Evolutionary conservation across 1,140 invertebrate genomes (phyloP), one percentile per base, ranked within the genome.

Genomic region (Metaphire vulgaris): DNA sequence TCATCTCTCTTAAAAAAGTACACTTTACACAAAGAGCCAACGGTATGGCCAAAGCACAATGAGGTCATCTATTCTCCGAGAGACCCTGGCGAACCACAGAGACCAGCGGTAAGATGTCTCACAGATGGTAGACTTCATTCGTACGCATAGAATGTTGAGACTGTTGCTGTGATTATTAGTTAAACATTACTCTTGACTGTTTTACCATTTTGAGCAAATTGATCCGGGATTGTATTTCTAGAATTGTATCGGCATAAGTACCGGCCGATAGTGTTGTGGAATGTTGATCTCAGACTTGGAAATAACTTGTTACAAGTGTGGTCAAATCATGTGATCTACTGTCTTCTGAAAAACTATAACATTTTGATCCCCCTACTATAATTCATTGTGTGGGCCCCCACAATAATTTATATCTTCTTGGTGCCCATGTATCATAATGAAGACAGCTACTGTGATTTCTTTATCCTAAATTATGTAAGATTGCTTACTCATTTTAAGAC

Each of bases 11-110:
- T 34, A 16, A 73, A 73, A 28, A 56, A 2, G 0, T 33, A 56
- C 32, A 2, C 1, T 1, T 1, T 1, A 2, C 15, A 1, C 28
- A 2, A 29, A 16, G 78, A 79, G 28, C 80, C 82, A 1, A 77
- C 75, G 68, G 78, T 76, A 16, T 87, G 85, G 85, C 76, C 79
- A 14, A 74, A 77, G 29, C 88, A 91, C 76, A 95, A 95, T 86
- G 88, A 92, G 34, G 90, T 88, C 82, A 86, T 94, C 41, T 95
- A 90, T 87, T 92, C 93, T 64, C 92, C 92, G 56, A 92, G 92
- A 87, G 80, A 85, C 72, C 86, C 88, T 2, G 89, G 88, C n/a
- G 93, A 95, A 87, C 88, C 90, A 83, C 88, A 88, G 70, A 88
- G 93, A 84, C 92, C 92, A 74, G 93, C 93, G 28, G 94, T 95